Percentiles rank a stretch among this genome's conserved stretches.
These are phyloP conservation scores for Ceyx erithaca DNA, from an alignment of 2,797 vertebrate genomes.

Conservation along the genomic window DNA sequence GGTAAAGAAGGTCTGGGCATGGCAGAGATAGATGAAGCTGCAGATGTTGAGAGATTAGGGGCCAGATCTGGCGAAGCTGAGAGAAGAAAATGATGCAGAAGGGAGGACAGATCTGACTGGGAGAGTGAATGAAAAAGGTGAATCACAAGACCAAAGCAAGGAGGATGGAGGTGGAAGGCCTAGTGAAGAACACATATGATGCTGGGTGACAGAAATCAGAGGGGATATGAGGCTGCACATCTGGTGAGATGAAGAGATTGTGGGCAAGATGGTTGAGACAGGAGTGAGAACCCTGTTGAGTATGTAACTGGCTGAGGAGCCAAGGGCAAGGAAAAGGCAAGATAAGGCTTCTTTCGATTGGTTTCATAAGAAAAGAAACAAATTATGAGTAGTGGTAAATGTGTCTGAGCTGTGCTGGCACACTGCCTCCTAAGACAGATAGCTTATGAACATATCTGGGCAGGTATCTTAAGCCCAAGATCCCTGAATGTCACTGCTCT, in stretches of 20 bases:
- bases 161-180: background rate
- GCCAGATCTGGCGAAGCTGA: fast-evolving
- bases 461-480: background rate
- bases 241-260: background rate
- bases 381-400: background rate
- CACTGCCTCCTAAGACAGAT: background rate
- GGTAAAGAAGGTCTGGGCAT: background rate
- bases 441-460: background rate
- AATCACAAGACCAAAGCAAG: background rate
- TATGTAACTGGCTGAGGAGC: background rate
- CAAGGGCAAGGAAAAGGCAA: background rate
- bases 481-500: background rate
- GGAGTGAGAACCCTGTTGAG: background rate
- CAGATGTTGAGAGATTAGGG: fast-evolving
- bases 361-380: background rate
- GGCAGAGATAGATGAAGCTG: background rate
- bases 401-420: background rate
- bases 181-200: fast-evolving
- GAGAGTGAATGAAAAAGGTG: background rate
- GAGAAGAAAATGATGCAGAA: background rate
- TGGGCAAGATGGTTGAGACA: background rate
- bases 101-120: background rate
- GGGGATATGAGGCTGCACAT: background rate
- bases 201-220: background rate
- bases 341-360: background rate